Base-by-base conservation (phyloP, 2,797 vertebrate species). In the Molossus molossus region DNA sequence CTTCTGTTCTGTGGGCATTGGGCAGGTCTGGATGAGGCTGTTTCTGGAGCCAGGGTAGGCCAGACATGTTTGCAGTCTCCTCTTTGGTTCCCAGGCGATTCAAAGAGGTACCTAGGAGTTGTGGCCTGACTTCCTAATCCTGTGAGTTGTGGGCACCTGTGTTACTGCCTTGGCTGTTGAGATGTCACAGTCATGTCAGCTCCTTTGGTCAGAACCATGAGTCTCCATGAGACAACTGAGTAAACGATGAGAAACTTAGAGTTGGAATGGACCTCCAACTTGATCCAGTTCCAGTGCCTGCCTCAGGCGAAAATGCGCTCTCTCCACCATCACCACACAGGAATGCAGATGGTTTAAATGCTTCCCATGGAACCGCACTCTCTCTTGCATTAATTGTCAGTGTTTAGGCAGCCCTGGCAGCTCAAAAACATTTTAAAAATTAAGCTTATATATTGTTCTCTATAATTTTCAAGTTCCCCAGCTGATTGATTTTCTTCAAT, bases 351-450 rank as follows among this genome's bases (percentile, higher is more conserved):
- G 48, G n/a, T 80, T 72, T 50, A 90, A 91, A 70, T 89, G 48
- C 23, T 96, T 93, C 40, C 65, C 62, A 64, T 23, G 45, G 15
- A 73, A 67, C 2, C 5, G 9, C n/a, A 40, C 17, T 7, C 13
- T 91, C 25, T 77, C 79, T 12, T 60, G 20, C 84, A 65, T 72
- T 89, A 33, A 84, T 4, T 64, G 88, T 60, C 45, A 29, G 20
- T 76, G n/a, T 69, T 91, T 91, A 79, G 21, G 57, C 20, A 67
- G 37, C 5, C 29, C 40, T 50, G 45, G 50, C 13, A 72, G 57
- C 65, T 87, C 72, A 48, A 21, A 83, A 86, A 65, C 27, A 45
- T 20, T 62, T 91, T 88, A 48, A 93, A 96, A 96, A 84, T 80
- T 67, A 83, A 94, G n/a, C 15, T 55, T 60, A 69, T 62, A 64